Evolutionary conservation across 2,113 vertebrate species (phyloP).

Genomic region (Eonycteris spelaea): DNA sequence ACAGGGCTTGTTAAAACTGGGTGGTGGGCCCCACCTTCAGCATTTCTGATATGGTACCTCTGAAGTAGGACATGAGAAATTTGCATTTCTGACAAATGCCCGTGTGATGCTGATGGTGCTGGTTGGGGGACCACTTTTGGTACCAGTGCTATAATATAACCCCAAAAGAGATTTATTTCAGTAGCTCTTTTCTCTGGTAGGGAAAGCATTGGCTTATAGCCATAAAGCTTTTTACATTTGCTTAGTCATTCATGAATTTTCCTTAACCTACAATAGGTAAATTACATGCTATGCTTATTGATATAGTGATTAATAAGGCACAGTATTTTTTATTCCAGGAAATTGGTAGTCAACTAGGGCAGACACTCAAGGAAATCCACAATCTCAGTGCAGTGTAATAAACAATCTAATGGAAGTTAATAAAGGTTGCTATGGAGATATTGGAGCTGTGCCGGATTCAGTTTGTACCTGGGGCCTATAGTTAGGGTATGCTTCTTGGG

Average conservation of each 20-base stretch:
- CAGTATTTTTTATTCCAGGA: not conserved
- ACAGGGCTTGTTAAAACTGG: not conserved
- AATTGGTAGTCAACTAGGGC: not conserved
- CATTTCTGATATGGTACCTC: not conserved
- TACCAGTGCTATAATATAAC: not conserved
- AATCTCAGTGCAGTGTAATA: not conserved
- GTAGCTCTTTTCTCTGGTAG: not conserved
- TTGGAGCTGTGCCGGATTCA: not conserved
- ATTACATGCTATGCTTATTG: not conserved
- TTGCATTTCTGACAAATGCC: not conserved
- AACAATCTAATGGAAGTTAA: not conserved
- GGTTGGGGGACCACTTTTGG: not conserved
- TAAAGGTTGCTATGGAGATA: not conserved
- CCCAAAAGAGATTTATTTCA: not conserved
- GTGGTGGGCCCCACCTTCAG: accelerated
- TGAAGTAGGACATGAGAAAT: not conserved
- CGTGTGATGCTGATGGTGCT: not conserved
- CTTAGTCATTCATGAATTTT: not conserved
- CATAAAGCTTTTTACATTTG: not conserved
- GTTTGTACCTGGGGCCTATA: not conserved
- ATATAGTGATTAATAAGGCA: not conserved
- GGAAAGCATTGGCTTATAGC: not conserved
- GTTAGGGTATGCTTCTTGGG: not conserved
- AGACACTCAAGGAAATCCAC: not conserved
- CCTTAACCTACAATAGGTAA: not conserved